Evolutionary conservation across 1,140 invertebrate genomes (phyloP), one percentile per base, ranked within the genome.

Genomic region (Coelopa frigida): DNA sequence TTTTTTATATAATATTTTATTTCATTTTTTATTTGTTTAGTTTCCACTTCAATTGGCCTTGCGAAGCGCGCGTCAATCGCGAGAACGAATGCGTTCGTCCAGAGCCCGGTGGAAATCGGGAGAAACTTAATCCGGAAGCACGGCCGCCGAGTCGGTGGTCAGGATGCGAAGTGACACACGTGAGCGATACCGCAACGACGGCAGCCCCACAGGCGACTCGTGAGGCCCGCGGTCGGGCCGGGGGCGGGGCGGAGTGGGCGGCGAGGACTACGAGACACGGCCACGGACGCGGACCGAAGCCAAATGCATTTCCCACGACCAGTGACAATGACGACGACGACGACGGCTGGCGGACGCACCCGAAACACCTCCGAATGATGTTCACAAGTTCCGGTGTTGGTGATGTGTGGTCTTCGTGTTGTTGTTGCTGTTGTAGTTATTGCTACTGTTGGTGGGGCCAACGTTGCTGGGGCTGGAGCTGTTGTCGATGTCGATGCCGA

Each of bases 111-210:
- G 40, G 41, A 45, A 50, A 50, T 50, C 35, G 46, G 38, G 48
- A 36, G 42, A 40, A 50, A 43, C 21, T 45, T 50, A 48, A 55
- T 54, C 44, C 58, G 62, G 61, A 66, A 61, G 60, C 58, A 59
- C 56, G 56, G 62, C 62, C 62, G 62, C 58, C 62, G 56, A 61
- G 62, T 66, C 59, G 59, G 62, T 66, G 62, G 62, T 66, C 62
- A 66, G 50, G 65, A 66, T 65, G 59, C 59, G 62, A 52, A 66
- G 59, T 62, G 59, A 66, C 61, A 66, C 59, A 61, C n/a, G n/a
- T n/a, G n/a, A n/a, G n/a, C n/a, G n/a, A n/a, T n/a, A n/a, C n/a
- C n/a, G n/a, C n/a, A n/a, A n/a, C n/a, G n/a, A n/a, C n/a, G n/a
- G n/a, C n/a, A n/a, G n/a, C n/a, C n/a, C n/a, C n/a, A n/a, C n/a